Conservation (phyloP, 1,140 invertebrate species). For the Drosophila sechellia region DNA sequence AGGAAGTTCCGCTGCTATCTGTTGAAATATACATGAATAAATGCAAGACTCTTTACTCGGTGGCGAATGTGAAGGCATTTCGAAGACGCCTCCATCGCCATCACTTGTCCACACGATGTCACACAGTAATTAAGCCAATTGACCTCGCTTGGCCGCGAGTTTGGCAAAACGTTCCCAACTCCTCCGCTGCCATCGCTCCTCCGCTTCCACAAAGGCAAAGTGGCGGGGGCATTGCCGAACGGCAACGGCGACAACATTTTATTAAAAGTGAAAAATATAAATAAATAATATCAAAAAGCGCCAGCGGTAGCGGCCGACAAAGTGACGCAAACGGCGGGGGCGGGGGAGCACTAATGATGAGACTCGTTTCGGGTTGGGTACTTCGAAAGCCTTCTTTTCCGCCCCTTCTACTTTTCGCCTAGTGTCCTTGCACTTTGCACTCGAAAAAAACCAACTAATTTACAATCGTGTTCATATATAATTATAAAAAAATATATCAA, state of each 20-base stretch:
- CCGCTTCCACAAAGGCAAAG: constrained; percentile 13
- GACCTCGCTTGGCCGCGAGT: constrained; percentile 62
- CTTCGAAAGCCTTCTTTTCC: constrained; percentile 37
- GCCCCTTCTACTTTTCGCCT: constrained; percentile 4
- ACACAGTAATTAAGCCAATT: constrained; percentile 83
- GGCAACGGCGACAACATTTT: constrained; percentile 50
- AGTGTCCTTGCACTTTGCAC: constrained; percentile 45
- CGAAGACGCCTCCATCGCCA: constrained; percentile 1
- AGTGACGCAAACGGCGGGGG: constrained; percentile 40
- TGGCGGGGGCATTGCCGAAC: constrained; percentile 7
- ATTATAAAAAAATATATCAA: not conserved
- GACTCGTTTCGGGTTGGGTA: constrained; percentile 34
- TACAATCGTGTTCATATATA: not conserved
- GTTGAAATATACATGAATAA: constrained; percentile 30
- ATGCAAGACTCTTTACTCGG: constrained; percentile 1
- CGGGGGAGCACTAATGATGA: constrained; percentile 66
- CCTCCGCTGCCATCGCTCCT: not conserved
- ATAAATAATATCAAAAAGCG: constrained; percentile 63
- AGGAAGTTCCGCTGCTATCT: constrained; percentile 34
- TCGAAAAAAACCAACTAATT: not conserved
- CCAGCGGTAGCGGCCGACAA: constrained; percentile 46
- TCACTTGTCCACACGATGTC: constrained; percentile 47
- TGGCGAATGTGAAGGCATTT: constrained; percentile 24
- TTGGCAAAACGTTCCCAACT: constrained; percentile 51
- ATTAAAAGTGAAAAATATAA: constrained; percentile 71